Conservation (phyloP, 2,797 vertebrate genomes). For the Typhlichthys subterraneus region DNA sequence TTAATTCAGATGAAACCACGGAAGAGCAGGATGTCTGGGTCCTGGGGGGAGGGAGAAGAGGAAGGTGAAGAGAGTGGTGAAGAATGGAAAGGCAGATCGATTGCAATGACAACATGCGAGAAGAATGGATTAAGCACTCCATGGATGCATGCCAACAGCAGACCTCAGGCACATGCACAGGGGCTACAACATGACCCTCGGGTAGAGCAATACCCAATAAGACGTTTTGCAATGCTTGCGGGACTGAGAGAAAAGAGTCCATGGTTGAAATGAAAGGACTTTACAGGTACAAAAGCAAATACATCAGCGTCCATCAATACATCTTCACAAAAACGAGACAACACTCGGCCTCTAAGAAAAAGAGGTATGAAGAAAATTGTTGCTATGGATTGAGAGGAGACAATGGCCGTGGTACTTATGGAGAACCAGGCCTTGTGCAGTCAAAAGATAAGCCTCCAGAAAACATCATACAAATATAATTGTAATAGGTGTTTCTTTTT, state of each 20-base stretch:
- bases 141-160: constrained; percentile 45
- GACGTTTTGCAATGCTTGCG: constrained; percentile 8
- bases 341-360: constrained; percentile 32
- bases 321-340: constrained; percentile 39
- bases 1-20: constrained; percentile 80
- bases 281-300: constrained; percentile 43
- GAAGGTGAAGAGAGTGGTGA: constrained; percentile 48
- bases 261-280: constrained; percentile 39
- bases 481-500: neutral
- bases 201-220: neutral
- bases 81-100: constrained; percentile 33
- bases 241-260: constrained; percentile 25
- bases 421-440: constrained; percentile 5
- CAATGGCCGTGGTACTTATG: constrained; percentile 3
- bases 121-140: constrained; percentile 30
- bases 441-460: constrained; percentile 3
- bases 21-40: constrained; percentile 79
- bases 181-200: constrained; percentile 17
- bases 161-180: constrained; percentile 47
- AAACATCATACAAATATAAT: neutral
- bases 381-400: constrained; percentile 51
- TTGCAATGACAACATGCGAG: constrained; percentile 47
- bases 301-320: constrained; percentile 37
- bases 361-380: constrained; percentile 44
- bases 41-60: constrained; percentile 73